Base-by-base conservation (phyloP, 2,888 invertebrate species). In the Uropetala carovei region DNA sequence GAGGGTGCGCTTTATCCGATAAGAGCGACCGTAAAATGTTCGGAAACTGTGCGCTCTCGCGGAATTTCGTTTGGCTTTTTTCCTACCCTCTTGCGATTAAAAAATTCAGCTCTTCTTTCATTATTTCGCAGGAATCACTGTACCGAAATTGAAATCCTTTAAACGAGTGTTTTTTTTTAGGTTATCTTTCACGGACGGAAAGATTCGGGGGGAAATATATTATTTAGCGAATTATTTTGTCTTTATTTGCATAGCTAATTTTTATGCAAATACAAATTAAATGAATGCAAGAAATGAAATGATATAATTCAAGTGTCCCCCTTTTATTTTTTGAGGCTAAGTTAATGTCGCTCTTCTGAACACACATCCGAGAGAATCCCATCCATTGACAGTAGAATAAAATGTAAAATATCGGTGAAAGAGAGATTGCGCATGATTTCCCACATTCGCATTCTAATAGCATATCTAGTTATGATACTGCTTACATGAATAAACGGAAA, bases 91-190 rank as follows among this genome's bases (percentile, higher is more conserved):
- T 13, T 60, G 60, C 13, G 27, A 27, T 75, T 27, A 27, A 75
- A 75, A 75, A 22, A 27, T 27, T 4, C 0, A 16, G 14, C n/a
- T 22, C 13, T 27, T 75, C 27, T 27, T 75, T 27, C 22, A 13
- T 75, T 27, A 75, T 75, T 75, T 75, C n/a, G 75, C 27, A 27
- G 11, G 75, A 14, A 68, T 68, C 68, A n/a, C 68, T 18, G 68
- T 75, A 27, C 75, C 75, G 75, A 75, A 27, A 75, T 75, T 75
- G 75, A 75, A 75, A 75, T 75, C 75, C 27, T 75, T 75, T 22
- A 75, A 75, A 27, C 75, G 75, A 68, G 68, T 68, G 68, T 18
- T 11, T 75, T 75, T n/a, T 75, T 75, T n/a, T n/a, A 75, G 75
- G 75, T 75, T 75, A 75, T 75, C 75, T 75, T 68, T 22, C 68